A percentile compares a stretch with the other conserved stretches of the same genome.
These are phyloP conservation scores for Platypus cylindrus DNA, from an alignment of 2,888 invertebrate genomes.

Conservation along the genomic window DNA sequence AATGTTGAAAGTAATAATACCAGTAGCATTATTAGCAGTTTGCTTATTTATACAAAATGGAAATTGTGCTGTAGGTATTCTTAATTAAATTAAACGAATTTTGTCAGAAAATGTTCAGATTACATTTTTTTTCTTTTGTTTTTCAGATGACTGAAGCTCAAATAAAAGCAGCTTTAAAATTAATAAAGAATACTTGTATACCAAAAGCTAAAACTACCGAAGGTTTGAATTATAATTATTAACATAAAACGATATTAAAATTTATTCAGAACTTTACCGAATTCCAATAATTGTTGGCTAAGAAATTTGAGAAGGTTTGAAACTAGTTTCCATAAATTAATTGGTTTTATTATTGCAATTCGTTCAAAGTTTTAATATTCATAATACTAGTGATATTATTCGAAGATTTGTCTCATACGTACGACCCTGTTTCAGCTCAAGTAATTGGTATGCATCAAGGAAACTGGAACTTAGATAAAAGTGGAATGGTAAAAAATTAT, in stretches of 20 bases:
- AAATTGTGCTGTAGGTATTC: background rate
- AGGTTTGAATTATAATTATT: background rate
- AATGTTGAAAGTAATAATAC: no score
- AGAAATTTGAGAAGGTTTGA: no score
- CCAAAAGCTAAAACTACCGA: background rate
- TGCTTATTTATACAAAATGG: background rate
- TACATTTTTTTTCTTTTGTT: no score
- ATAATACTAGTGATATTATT: no score
- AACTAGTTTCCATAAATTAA: no score
- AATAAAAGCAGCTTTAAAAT: constrained; percentile 1
- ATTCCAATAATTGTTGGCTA: no score
- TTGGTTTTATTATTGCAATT: no score
- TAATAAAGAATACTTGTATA: constrained; percentile 1
- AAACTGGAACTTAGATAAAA: background rate
- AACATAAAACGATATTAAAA: no score
- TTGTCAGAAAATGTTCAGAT: background rate
- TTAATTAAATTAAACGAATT: background rate
- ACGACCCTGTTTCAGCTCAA: background rate
- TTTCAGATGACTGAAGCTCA: constrained; percentile 3
- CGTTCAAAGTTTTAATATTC: no score
- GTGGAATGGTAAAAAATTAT: background rate
- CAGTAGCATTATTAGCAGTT: background rate
- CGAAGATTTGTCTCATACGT: no score
- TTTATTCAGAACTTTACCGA: no score
- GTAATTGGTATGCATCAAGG: background rate